phyloP scores from a whole-genome alignment of 2,113 vertebrate genomes.

The Boleophthalmus pectinirostris region DNA sequence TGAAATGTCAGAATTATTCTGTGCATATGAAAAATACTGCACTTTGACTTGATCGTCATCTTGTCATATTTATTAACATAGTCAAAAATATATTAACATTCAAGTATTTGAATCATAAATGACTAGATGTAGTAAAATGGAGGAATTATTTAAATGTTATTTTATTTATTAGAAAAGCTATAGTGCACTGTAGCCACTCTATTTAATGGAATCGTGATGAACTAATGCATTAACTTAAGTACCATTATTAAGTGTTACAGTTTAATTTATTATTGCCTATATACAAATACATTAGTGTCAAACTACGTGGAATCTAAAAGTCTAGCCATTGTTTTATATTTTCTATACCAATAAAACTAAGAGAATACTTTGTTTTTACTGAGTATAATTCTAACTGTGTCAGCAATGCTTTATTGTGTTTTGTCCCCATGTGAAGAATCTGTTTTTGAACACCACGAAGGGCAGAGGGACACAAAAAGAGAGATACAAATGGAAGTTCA shows the following conservation, averaged over 20 bases:
- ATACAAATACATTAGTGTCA: background rate
- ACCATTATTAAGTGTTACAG: too few relatives aligned
- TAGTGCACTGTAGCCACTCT: background rate
- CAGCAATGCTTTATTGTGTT: background rate
- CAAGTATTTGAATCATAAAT: background rate
- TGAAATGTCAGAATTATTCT: conserved; percentile 37
- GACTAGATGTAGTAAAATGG: background rate
- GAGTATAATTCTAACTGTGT: background rate
- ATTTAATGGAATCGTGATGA: too few relatives aligned
- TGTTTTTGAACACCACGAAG: too few relatives aligned
- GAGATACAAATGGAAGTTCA: background rate
- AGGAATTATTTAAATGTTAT: background rate
- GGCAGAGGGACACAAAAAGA: too few relatives aligned
- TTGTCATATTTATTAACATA: conserved; percentile 45
- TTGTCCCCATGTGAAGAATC: background rate
- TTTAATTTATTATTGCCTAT: conserved; percentile 1
- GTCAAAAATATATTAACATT: background rate
- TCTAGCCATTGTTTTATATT: background rate
- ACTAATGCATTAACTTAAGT: too few relatives aligned
- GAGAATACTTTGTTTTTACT: background rate
- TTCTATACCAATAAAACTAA: background rate
- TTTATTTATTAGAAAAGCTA: background rate
- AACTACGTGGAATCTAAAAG: background rate
- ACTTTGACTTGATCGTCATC: conserved; percentile 43
- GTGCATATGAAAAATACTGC: conserved; percentile 46